Percentiles rank a stretch among this genome's conserved stretches.
Evolutionary conservation across 2,797 vertebrate species (phyloP).

Genomic region (Lepidocolaptes lacrymiger): DNA sequence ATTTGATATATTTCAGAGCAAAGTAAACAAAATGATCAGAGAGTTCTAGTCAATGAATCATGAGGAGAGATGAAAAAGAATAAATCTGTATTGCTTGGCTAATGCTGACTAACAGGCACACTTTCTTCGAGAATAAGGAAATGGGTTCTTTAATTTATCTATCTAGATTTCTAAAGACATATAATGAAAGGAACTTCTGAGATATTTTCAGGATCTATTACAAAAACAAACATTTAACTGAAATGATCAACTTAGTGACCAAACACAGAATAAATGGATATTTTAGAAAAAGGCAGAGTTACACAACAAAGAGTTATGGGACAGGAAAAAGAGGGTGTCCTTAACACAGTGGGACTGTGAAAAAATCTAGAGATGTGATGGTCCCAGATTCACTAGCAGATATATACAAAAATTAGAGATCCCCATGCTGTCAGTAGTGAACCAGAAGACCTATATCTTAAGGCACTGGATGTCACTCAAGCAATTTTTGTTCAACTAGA

Average conservation of each 20-base stretch:
- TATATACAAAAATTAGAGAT: neutral
- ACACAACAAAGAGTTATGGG: neutral
- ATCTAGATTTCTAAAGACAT: neutral
- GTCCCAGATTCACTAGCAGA: neutral
- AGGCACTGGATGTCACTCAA: neutral
- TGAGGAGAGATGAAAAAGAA: conserved; percentile 6
- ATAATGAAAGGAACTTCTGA: neutral
- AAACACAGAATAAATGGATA: rapidly evolving
- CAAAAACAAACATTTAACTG: neutral
- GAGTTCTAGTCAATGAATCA: neutral
- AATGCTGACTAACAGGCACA: neutral
- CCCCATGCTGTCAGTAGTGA: neutral
- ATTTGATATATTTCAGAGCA: neutral
- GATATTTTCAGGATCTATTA: neutral
- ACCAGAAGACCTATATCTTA: neutral
- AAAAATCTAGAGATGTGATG: neutral
- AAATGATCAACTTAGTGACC: neutral
- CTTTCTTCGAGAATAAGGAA: neutral
- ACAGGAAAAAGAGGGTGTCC: neutral
- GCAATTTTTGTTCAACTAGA: neutral
- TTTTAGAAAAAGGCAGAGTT: neutral
- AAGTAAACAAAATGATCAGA: neutral
- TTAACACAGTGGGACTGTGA: neutral
- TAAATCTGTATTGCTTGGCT: neutral
- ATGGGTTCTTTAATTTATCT: neutral